phyloP scores from a whole-genome alignment of 2,888 invertebrate genomes.

The Dromius quadrimaculatus region DNA sequence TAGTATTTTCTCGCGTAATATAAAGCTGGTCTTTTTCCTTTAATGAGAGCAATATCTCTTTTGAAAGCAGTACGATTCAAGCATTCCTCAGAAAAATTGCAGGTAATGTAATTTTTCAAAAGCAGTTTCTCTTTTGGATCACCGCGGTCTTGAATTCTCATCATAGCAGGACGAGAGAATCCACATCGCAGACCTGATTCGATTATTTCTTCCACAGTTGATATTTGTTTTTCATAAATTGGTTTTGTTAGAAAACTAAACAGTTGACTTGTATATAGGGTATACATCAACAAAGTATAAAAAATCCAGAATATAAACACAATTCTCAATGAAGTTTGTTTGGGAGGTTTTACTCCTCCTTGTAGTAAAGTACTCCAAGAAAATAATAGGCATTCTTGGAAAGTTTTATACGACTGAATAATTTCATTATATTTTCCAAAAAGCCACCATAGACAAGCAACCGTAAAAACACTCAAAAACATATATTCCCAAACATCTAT shows the following conservation, averaged over 20 bases:
- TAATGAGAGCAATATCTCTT: slow-evolving; percentile 17
- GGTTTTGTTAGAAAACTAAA: slow-evolving; percentile 11
- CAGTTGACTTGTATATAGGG: slow-evolving; percentile 3
- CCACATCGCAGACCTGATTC: neutral
- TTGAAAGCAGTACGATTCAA: slow-evolving; percentile 22
- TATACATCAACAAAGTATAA: neutral
- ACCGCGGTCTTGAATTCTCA: neutral
- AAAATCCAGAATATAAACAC: slow-evolving; percentile 33
- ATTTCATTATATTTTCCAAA: neutral
- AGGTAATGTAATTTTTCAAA: neutral
- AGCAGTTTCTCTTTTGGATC: neutral
- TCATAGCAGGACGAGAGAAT: neutral
- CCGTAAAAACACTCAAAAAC: neutral
- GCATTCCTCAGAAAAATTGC: slow-evolving; percentile 9
- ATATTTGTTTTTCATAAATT: slow-evolving; percentile 19
- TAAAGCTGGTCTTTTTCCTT: slow-evolving; percentile 11
- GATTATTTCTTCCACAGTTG: slow-evolving; percentile 8
- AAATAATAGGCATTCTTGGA: neutral
- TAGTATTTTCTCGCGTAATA: slow-evolving; percentile 7
- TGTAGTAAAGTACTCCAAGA: slow-evolving; percentile 13
- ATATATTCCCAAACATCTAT: slow-evolving; percentile 13
- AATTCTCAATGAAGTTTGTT: neutral
- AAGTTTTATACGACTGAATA: neutral
- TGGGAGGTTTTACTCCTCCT: neutral
- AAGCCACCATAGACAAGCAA: neutral